Evolutionary conservation across 1,140 invertebrate genomes (phyloP).

Genomic region (Arctopsyche grandis): DNA sequence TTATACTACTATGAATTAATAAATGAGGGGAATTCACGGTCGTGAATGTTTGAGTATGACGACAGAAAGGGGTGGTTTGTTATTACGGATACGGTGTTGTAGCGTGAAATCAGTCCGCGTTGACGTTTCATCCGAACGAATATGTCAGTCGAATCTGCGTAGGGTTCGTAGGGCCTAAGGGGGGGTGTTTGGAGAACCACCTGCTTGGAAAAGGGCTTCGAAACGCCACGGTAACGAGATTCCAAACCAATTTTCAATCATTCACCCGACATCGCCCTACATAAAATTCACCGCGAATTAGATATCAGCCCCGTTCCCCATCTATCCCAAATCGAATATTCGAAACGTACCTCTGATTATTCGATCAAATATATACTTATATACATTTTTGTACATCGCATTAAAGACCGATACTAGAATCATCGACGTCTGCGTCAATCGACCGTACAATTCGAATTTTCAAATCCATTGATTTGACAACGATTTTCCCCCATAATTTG

Average conservation of each 20-base stretch:
- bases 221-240: constrained; percentile 24
- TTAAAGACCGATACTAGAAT: no score
- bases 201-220: constrained; percentile 3
- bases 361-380: not conserved
- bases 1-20: no score
- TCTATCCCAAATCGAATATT: not conserved
- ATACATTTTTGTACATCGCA: no score
- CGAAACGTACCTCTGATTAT: constrained; percentile 10
- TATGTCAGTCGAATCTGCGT: not conserved
- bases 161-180: not conserved
- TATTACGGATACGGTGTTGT: not conserved
- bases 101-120: constrained; percentile 2
- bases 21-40: no score
- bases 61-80: no score
- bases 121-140: constrained; percentile 8
- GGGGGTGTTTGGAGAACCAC: not conserved
- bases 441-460: no score
- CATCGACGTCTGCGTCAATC: no score
- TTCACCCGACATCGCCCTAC: constrained; percentile 33
- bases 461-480: no score
- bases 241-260: constrained; percentile 37
- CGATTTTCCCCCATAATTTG: no score
- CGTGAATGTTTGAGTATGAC: no score
- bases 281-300: constrained; percentile 33
- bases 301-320: not conserved